Evolutionary conservation across 1,140 invertebrate genomes (phyloP), one percentile per base, ranked within the genome.

Genomic region (Panonychus citri): DNA sequence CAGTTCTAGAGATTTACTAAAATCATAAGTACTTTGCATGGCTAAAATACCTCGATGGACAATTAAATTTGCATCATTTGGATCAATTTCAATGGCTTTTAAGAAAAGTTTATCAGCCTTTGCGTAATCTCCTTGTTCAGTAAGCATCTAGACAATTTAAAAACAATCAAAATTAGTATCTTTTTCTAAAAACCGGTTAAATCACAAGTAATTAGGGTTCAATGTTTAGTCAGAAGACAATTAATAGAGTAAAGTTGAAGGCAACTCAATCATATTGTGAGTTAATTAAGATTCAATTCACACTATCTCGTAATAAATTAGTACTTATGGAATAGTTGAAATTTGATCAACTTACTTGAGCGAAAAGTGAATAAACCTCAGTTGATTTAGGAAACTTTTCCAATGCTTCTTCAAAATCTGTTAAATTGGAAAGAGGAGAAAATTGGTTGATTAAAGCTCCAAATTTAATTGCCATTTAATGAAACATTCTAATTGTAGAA

Each of bases 11-110:
- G 83, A 81, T 64, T 80, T 78, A n/a, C 83, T 78, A 49, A 88
- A 74, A 68, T 90, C 69, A 74, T 66, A 79, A 76, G 67, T 78
- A 78, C 82, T 85, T 65, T 89, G 83, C 43, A 93, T 69, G 57
- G 80, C 73, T 59, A 91, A 72, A 46, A 93, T 71, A 50, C 68
- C 87, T 71, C 80, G 80, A 66, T 94, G 86, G 19, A 95, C 88
- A 64, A 81, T 77, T 24, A 86, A 71, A 28, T 80, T 81, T 8
- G 86, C 83, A 76, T 93, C 90, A 28, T 78, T 73, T 12, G 85
- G 83, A 65, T 93, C 85, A 54, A 83, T 72, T 66, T 81, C 75
- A 19, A 84, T 71, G 3, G 86, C 85, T 71, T 83, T 81, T 52
- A 78, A 73, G 69, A 87, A 91, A 59, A 81, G 77, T 21, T 75